Percentiles rank a stretch among this genome's conserved stretches.
Conservation (phyloP, 2,113 vertebrate genomes). For the Australoheros scitulus region DNA sequence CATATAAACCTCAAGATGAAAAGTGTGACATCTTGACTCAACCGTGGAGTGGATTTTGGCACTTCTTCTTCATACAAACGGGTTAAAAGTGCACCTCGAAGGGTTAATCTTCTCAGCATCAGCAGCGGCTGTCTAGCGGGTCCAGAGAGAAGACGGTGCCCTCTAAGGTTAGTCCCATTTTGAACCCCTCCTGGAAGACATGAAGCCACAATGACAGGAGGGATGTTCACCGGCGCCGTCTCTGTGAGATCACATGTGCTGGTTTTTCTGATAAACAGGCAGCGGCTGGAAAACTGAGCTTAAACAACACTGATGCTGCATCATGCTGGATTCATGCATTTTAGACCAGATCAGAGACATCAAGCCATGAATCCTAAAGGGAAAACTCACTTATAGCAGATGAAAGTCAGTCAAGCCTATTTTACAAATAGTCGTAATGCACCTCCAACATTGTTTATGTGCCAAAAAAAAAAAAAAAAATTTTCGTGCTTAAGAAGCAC, state of each 20-base stretch:
- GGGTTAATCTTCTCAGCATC: constrained; percentile 78
- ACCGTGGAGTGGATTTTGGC: constrained; percentile 74
- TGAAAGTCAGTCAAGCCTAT: not conserved
- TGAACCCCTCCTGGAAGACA: constrained; percentile 98
- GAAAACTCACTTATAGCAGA: not conserved
- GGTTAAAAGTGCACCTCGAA: constrained; percentile 60
- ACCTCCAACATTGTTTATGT: not conserved
- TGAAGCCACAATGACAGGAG: constrained; percentile 51
- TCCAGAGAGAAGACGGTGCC: constrained; percentile 96
- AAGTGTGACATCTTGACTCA: constrained; percentile 64
- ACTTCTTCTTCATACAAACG: constrained; percentile 80
- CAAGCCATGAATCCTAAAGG: not conserved
- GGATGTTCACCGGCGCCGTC: not conserved
- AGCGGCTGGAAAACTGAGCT: not conserved
- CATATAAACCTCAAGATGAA: constrained; percentile 75
- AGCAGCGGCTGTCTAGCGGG: constrained; percentile 93
- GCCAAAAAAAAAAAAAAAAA: not conserved
- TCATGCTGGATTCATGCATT: constrained; percentile 17
- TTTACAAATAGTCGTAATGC: not conserved
- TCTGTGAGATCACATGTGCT: not conserved
- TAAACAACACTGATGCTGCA: not conserved
- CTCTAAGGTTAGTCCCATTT: constrained; percentile 99
- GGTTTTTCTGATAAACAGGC: not conserved
- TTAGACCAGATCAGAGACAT: not conserved
- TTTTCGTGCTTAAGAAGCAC: not conserved